Base-by-base conservation (phyloP, 2,113 vertebrate species). In the Ivindomyrus marchei region DNA sequence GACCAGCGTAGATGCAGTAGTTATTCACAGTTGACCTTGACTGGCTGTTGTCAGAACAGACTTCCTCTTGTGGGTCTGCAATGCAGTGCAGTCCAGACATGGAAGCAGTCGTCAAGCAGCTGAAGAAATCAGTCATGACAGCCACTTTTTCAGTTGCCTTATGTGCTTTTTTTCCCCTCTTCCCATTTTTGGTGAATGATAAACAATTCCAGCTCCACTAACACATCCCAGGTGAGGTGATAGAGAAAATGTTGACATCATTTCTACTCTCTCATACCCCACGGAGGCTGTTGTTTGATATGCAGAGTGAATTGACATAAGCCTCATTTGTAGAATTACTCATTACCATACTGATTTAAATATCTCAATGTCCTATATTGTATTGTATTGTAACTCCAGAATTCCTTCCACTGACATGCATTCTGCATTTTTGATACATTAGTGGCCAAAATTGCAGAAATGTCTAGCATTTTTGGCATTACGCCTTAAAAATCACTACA, bases 121-220 rank as follows among this genome's bases (percentile, higher is more conserved):
- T 92, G 90, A 93, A 92, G 92, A 94, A 94, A 94, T 94, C 92
- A 93, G 92, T 94, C 90, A 93, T 90, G 89, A 83, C 90, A 83
- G 42, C 85, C 50, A 47, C 91, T 91, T 49, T n/a, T 27, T 46
- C 83, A 62, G 42, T 47, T 50, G 53, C 83, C 24, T 70, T 42
- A 50, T 49, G 53, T 46, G 24, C 39, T 46, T 86, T 46, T 85
- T 66, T 90, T 2, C 31, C 52, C 52, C 52, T 6, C 4, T 5
- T 53, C 52, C 15, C 4, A 53, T 92, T 93, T 91, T 87, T 87
- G 87, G 89, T 90, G 62, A 50, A 46, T 66, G 90, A 87, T 91
- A 89, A 91, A 91, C 91, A 89, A 70, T 93, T 92, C 77, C 89
- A 92, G 90, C 88, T 52, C 91, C 46, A 80, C 39, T 88, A 88